Evolutionary conservation across 1,140 invertebrate species (phyloP).

Genomic region (Dicyema japonicum): DNA sequence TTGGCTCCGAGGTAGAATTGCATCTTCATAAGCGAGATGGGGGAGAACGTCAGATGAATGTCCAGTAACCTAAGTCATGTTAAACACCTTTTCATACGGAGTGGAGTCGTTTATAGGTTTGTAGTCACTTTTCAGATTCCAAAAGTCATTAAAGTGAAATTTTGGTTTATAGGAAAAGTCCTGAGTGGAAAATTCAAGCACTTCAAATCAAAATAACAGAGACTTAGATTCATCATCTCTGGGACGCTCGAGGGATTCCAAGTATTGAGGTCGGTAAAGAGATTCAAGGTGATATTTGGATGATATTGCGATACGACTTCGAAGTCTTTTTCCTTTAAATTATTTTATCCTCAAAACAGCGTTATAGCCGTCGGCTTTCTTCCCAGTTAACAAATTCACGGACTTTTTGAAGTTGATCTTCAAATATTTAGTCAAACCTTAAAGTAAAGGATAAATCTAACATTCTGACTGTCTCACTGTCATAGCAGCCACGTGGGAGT

Average conservation of each 20-base stretch:
- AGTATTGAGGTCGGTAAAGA: slow-evolving; percentile 64
- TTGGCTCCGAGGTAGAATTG: slow-evolving; percentile 67
- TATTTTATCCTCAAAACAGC: neutral
- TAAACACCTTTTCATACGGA: slow-evolving; percentile 1
- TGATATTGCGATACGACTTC: slow-evolving; percentile 93
- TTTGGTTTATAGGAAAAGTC: slow-evolving; percentile 59
- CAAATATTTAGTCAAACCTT: slow-evolving; percentile 53
- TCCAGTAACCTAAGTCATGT: slow-evolving; percentile 16
- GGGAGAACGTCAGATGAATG: slow-evolving; percentile 48
- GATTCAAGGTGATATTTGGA: slow-evolving; percentile 75
- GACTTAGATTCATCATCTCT: slow-evolving; percentile 1
- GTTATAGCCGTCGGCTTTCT: slow-evolving; percentile 38
- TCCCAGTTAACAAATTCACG: slow-evolving; percentile 67
- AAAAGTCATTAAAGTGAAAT: slow-evolving; percentile 81
- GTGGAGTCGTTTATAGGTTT: slow-evolving; percentile 55
- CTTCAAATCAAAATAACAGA: slow-evolving; percentile 16
- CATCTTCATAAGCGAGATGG: slow-evolving; percentile 75
- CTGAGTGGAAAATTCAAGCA: slow-evolving; percentile 48
- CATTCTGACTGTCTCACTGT: too few species aligned
- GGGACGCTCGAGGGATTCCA: slow-evolving; percentile 45
- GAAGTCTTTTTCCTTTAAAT: slow-evolving; percentile 16
- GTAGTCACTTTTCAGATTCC: slow-evolving; percentile 87
- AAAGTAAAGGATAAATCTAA: slow-evolving; percentile 6
- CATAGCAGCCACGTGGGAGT: too few species aligned
- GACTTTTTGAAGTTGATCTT: slow-evolving; percentile 51